phyloP scores from a whole-genome alignment of 1,140 invertebrate genomes.

The Pseudachorutes palmiensis region DNA sequence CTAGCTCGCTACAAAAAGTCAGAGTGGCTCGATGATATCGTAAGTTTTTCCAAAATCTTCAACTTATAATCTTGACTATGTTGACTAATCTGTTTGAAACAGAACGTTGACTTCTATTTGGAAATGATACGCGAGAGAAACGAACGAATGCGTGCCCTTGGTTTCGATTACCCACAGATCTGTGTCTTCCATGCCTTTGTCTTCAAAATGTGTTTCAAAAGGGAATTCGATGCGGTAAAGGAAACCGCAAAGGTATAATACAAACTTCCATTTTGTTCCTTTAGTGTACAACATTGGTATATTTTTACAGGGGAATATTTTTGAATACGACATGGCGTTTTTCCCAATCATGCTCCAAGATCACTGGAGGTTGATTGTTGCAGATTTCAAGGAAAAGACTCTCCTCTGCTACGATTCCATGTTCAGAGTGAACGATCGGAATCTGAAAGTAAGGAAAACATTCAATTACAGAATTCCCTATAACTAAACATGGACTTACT shows the following conservation, averaged over 20 bases:
- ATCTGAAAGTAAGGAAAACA: not conserved
- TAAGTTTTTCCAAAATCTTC: too few species aligned
- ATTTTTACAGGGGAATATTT: conserved; percentile 8
- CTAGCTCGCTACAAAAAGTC: not conserved
- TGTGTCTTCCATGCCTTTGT: not conserved
- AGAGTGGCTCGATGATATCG: conserved; percentile 10
- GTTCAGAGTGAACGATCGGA: not conserved
- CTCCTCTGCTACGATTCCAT: not conserved
- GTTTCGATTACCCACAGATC: not conserved
- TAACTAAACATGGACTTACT: not conserved
- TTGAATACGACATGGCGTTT: conserved; percentile 11
- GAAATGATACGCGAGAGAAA: conserved; percentile 8
- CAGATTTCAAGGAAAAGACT: not conserved
- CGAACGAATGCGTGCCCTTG: not conserved
- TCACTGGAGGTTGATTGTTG: conserved; percentile 11
- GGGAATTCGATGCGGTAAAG: not conserved
- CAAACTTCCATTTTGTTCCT: not conserved
- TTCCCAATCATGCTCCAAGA: not conserved
- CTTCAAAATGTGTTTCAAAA: not conserved
- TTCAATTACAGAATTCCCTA: not conserved
- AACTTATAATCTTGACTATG: conserved; percentile 1
- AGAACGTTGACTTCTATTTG: conserved; percentile 16
- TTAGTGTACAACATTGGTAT: not conserved
- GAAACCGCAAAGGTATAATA: not conserved
- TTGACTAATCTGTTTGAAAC: not conserved